These are phyloP conservation scores for Aldabrachelys gigantea DNA, from an alignment of 2,113 vertebrate species.

Conservation along the genomic window DNA sequence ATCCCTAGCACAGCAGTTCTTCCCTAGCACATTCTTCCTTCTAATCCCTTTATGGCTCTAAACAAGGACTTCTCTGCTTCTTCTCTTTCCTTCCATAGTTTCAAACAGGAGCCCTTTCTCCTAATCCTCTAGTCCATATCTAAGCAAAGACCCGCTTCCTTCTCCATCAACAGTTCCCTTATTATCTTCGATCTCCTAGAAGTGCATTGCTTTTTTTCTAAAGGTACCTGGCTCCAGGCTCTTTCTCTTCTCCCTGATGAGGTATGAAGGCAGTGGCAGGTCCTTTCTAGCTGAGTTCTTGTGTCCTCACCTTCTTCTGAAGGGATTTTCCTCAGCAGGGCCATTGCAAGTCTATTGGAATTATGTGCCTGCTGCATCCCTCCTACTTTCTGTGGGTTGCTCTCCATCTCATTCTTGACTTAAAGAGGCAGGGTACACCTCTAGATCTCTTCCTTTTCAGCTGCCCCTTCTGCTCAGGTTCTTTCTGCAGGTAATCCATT, in stretches of 20 bases:
- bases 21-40: background rate
- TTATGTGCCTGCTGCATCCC: background rate
- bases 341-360: background rate
- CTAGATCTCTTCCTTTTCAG: slow-evolving; percentile 20
- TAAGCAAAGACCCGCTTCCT: background rate
- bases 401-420: background rate
- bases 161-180: background rate
- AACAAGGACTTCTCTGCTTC: background rate
- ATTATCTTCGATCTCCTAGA: background rate
- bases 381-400: background rate
- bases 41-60: background rate
- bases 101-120: background rate
- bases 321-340: background rate
- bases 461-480: background rate
- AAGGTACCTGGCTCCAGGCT: background rate
- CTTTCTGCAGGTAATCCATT: background rate
- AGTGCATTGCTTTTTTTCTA: background rate
- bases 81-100: background rate
- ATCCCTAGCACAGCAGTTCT: background rate
- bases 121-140: background rate
- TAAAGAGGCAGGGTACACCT: background rate
- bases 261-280: background rate
- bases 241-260: background rate
- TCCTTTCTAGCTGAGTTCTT: background rate
- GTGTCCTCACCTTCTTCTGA: background rate